Percentiles rank a stretch among this genome's conserved stretches.
Evolutionary conservation across 2,888 invertebrate genomes (phyloP).

Genomic region (Pseudeuparius sepicola): DNA sequence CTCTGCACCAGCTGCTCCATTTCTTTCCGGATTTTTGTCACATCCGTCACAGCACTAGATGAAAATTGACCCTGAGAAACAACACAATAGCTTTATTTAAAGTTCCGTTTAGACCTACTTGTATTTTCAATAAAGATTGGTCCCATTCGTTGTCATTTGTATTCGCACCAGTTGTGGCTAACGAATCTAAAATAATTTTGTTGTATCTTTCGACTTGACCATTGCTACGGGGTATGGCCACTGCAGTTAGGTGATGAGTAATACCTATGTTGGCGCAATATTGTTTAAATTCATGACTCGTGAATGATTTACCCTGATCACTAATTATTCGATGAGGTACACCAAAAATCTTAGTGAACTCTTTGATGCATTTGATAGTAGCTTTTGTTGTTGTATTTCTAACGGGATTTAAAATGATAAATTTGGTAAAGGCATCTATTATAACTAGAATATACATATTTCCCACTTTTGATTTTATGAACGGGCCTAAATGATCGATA

Average conservation of each 20-base stretch:
- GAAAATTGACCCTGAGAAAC: too few relatives aligned
- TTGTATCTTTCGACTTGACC: too few relatives aligned
- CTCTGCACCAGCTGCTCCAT: background rate
- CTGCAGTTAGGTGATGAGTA: too few relatives aligned
- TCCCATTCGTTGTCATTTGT: too few relatives aligned
- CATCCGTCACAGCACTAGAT: conserved; percentile 9
- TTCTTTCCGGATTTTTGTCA: conserved; percentile 9
- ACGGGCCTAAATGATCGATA: conserved; percentile 14
- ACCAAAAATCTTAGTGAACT: conserved; percentile 13
- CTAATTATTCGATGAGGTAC: conserved; percentile 16
- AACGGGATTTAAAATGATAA: conserved; percentile 12
- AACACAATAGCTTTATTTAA: too few relatives aligned
- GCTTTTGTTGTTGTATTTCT: conserved; percentile 9
- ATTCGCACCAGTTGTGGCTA: too few relatives aligned
- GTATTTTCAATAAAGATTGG: too few relatives aligned
- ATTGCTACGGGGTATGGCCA: too few relatives aligned
- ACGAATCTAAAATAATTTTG: too few relatives aligned
- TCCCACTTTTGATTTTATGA: conserved; percentile 11
- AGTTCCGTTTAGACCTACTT: too few relatives aligned
- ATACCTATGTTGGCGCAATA: too few relatives aligned
- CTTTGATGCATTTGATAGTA: conserved; percentile 9
- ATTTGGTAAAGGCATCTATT: conserved; percentile 15
- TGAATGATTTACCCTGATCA: conserved; percentile 13
- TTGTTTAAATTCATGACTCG: too few relatives aligned
- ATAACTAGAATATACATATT: conserved; percentile 14